Percentiles rank a stretch among this genome's conserved stretches.
phyloP scores from a whole-genome alignment of 1,140 invertebrate species.

The Aphaenogaster rudis region DNA sequence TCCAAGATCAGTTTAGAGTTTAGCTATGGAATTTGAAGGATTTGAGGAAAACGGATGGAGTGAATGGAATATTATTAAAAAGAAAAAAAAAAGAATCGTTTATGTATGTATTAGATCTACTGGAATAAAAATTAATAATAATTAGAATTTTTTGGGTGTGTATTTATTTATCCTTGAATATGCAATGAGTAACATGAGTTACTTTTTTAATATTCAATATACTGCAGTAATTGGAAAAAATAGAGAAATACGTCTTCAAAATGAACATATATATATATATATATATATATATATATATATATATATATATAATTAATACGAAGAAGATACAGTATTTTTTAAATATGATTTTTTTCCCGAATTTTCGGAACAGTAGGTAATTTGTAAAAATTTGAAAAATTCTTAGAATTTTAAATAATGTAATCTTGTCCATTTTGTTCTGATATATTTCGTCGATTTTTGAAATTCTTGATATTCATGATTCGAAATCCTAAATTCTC shows the following conservation, averaged over 20 bases:
- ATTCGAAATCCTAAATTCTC: no score
- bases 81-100: conserved; percentile 66
- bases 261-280: neutral
- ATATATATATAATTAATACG: no score
- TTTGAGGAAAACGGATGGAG: conserved; percentile 20
- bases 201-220: conserved; percentile 15
- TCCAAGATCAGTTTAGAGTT: conserved; percentile 67
- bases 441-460: no score
- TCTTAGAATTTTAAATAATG: no score
- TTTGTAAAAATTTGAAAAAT: no score
- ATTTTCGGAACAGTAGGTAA: no score
- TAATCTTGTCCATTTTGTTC: neutral
- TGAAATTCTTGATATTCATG: no score
- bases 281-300: no score
- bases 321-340: no score
- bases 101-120: conserved; percentile 74
- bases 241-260: neutral
- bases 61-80: conserved; percentile 58
- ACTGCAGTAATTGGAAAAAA: neutral
- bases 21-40: conserved; percentile 69
- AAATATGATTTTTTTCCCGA: no score
- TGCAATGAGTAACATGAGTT: neutral
- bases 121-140: conserved; percentile 76
- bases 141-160: conserved; percentile 48
- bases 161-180: neutral